phyloP scores from a whole-genome alignment of 2,113 vertebrate genomes.

The Malurus alboscapulatus region DNA sequence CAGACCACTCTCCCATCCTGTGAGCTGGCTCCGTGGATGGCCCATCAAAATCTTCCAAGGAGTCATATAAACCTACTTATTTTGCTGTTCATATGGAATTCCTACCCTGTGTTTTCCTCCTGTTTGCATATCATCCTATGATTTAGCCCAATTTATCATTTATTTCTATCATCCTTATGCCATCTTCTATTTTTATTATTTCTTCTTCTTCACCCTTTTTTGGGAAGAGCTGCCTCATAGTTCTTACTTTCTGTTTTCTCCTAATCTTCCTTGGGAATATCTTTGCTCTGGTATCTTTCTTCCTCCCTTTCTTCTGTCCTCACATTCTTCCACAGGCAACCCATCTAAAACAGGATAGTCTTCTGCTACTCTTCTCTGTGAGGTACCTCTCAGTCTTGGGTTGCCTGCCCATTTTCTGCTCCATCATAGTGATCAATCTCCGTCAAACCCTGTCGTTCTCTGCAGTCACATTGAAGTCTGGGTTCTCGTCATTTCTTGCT shows the following conservation, averaged over 20 bases:
- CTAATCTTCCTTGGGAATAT: neutral
- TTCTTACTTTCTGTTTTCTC: neutral
- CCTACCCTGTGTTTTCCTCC: neutral
- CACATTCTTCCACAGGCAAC: neutral
- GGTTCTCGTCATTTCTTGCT: neutral
- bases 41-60: neutral
- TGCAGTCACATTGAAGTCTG: neutral
- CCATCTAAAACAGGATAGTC: neutral
- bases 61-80: neutral
- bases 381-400: neutral
- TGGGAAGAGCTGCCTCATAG: neutral
- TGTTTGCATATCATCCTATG: neutral
- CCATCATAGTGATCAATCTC: accelerated
- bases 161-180: neutral
- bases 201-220: neutral
- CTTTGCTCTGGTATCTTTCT: neutral
- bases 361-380: neutral
- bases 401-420: neutral
- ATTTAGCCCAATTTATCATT: neutral
- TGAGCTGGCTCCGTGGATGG: neutral
- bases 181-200: neutral
- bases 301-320: neutral
- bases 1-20: neutral
- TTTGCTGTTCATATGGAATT: neutral
- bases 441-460: neutral